Base-by-base conservation (phyloP, 2,797 vertebrate genomes). In the Falco cherrug region DNA sequence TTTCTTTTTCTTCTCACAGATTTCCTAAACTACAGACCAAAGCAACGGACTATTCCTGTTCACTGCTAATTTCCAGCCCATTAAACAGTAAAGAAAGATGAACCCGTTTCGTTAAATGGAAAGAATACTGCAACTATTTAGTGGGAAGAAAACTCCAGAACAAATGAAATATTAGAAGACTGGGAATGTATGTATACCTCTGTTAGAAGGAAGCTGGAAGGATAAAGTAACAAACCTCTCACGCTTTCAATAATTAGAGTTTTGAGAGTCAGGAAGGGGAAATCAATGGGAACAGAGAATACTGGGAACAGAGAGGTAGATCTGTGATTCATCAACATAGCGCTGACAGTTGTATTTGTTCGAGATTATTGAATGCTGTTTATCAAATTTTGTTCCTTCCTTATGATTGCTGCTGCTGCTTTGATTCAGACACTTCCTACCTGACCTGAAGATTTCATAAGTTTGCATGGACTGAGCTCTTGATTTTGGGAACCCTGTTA, bases 11-110 rank as follows among this genome's bases (percentile, higher is more conserved):
- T 89, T 73, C 53, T 90, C 50, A 50, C 16, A 67, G 69, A 65
- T 73, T 84, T 64, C 63, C 56, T 76, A 73, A 95, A 84, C 74
- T 69, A 71, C 50, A 93, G 70, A 87, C 84, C 67, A 89, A 76
- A 90, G 51, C 41, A 78, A 37, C 26, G 48, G 84, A 88, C 74
- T 82, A 11, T 63, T 93, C 77, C 73, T 89, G 56, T 75, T 90
- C 74, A 33, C 35, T 79, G 59, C 63, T 93, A 59, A 89, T 93
- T 94, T 96, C 93, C 80, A 92, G 67, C 39, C 45, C 81, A 82
- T 61, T 92, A 89, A 94, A 81, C 53, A 71, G 39, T 47, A 76
- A 64, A 93, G 80, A 90, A 95, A 88, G 41, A 33, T 82, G 86
- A 97, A 93, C 84, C 43, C 1, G 2, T 86, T 88, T 84, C 43